Percentiles rank a stretch among this genome's conserved stretches.
These are phyloP conservation scores for Actinopyga echinites DNA, from an alignment of 53 echinoderm and acorn worm genomes.

Conservation along the genomic window DNA sequence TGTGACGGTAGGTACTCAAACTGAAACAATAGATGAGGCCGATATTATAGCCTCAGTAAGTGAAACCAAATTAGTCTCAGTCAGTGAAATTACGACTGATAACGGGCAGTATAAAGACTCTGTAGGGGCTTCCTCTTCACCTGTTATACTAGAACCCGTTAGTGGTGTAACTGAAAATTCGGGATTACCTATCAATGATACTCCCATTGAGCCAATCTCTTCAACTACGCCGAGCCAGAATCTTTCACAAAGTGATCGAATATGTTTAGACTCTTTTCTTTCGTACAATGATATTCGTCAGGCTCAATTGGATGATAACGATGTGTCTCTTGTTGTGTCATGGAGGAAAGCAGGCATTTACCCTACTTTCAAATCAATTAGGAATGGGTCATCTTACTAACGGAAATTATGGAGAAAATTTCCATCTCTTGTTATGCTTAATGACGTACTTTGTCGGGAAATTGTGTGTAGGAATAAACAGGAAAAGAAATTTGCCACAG, in stretches of 20 bases:
- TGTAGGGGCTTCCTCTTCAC: too few relatives aligned
- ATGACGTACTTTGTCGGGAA: conserved; percentile 45
- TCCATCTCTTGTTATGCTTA: conserved; percentile 6
- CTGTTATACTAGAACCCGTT: too few relatives aligned
- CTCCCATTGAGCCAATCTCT: neutral
- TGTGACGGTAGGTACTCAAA: neutral
- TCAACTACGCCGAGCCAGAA: neutral
- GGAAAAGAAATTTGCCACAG: conserved; percentile 15
- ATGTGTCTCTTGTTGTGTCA: conserved; percentile 31
- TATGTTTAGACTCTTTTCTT: neutral
- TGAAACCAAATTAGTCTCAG: neutral
- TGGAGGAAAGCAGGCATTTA: conserved; percentile 16
- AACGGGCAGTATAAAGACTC: neutral
- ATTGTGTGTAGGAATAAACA: too few relatives aligned
- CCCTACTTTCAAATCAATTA: neutral
- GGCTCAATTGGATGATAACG: conserved; percentile 40
- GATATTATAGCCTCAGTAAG: neutral
- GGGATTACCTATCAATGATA: neutral
- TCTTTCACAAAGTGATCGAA: neutral
- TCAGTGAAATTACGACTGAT: neutral
- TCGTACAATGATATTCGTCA: neutral
- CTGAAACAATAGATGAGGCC: neutral
- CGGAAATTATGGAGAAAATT: conserved; percentile 37
- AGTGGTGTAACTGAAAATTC: too few relatives aligned
- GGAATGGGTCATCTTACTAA: neutral